These are phyloP conservation scores for Cathartes aura DNA, from an alignment of 2,113 vertebrate species.

Conservation along the genomic window DNA sequence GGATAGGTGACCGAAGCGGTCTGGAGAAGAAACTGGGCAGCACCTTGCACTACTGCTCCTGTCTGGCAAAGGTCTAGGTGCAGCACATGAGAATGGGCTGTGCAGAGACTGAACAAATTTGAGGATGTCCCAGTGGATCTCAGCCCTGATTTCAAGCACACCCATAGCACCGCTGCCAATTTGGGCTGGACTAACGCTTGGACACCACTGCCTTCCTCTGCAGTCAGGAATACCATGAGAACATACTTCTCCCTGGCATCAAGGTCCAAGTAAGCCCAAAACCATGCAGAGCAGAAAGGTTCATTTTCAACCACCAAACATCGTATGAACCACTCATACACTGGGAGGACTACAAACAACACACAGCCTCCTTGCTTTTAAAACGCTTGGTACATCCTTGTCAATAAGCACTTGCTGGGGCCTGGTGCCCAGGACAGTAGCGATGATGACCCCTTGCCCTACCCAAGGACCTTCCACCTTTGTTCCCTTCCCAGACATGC, in stretches of 20 bases:
- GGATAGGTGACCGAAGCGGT: rapidly evolving
- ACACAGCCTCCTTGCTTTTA: neutral
- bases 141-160: neutral
- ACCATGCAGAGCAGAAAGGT: neutral
- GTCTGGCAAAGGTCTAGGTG: neutral
- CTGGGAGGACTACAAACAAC: neutral
- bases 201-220: neutral
- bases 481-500: neutral
- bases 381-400: neutral
- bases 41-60: neutral
- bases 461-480: neutral
- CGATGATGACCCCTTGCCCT: neutral
- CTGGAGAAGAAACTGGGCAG: neutral
- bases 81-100: neutral
- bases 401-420: neutral
- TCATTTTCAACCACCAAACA: neutral
- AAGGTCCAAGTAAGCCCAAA: neutral
- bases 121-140: neutral
- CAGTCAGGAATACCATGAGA: neutral
- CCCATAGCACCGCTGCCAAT: neutral
- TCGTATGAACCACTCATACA: neutral
- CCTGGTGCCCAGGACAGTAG: neutral
- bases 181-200: too few species aligned
- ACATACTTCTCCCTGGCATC: neutral
- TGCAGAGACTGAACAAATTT: neutral